Conservation (phyloP, 2,113 vertebrate species). For the Rhipidura dahli region DNA sequence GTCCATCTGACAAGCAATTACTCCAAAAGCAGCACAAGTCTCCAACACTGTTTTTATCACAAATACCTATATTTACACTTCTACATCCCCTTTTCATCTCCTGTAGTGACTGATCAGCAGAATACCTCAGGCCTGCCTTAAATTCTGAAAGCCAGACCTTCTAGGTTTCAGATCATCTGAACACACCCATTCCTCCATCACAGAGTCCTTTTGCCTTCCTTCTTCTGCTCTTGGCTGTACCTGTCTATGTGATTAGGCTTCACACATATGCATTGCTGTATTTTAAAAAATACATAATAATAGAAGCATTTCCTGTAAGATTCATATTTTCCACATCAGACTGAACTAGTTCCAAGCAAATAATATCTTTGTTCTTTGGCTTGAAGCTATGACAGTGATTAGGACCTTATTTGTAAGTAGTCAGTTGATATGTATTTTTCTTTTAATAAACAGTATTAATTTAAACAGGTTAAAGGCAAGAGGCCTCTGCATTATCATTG, state of each 20-base stretch:
- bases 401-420: background rate
- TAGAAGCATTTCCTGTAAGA: background rate
- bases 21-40: background rate
- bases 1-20: background rate
- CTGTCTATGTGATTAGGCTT: background rate
- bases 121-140: background rate
- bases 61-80: background rate
- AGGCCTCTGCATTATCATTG: background rate
- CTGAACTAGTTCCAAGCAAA: background rate
- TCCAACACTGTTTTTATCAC: background rate
- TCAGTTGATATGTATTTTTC: background rate
- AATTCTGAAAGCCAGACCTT: background rate
- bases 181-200: background rate
- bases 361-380: background rate
- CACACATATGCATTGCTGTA: background rate
- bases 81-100: background rate
- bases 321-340: background rate
- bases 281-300: background rate
- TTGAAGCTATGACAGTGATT: background rate
- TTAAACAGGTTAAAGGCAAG: background rate
- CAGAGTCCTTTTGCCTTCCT: background rate
- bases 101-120: background rate
- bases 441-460: background rate
- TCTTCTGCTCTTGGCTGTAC: background rate
- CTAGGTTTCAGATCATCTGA: background rate